A percentile compares a stretch with the other conserved stretches of the same genome.
phyloP scores from a whole-genome alignment of 2,888 invertebrate species.

The Pantelozetes paolii region DNA sequence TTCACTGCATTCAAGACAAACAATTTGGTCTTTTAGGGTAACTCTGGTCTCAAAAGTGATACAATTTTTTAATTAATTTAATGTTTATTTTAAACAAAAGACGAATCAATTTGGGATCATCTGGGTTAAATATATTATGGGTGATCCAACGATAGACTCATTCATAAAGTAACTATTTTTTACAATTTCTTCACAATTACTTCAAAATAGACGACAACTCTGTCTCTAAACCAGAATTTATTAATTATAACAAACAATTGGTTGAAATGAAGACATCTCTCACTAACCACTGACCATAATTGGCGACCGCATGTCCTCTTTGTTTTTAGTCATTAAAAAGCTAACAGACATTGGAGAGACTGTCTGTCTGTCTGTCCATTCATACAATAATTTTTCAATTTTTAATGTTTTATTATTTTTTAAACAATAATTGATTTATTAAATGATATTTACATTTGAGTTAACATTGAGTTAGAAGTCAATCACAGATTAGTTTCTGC shows the following conservation, averaged over 20 bases:
- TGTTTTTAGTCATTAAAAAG: no score
- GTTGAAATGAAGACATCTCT: no score
- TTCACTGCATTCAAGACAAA: constrained; percentile 68
- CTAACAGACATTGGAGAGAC: no score
- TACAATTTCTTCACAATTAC: not conserved
- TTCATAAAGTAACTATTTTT: not conserved
- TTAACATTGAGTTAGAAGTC: not conserved
- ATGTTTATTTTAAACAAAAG: constrained; percentile 48
- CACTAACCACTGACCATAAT: no score
- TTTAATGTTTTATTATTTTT: no score
- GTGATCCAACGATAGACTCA: constrained; percentile 48
- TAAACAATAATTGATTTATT: no score
- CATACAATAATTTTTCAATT: no score
- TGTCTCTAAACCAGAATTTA: no score
- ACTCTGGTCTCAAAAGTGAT: constrained; percentile 21
- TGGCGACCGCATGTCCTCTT: no score
- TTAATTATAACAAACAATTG: no score
- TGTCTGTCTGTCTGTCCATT: no score
- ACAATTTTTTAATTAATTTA: constrained; percentile 12
- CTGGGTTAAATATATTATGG: constrained; percentile 70
- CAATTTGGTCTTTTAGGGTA: constrained; percentile 69
- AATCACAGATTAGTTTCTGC: constrained; percentile 19
- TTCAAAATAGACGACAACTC: no score
- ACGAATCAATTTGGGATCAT: constrained; percentile 69
- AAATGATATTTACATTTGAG: not conserved